A percentile compares a stretch with the other conserved stretches of the same genome.
phyloP scores from a whole-genome alignment of 2,888 invertebrate genomes.

The Heteropelma amictum region DNA sequence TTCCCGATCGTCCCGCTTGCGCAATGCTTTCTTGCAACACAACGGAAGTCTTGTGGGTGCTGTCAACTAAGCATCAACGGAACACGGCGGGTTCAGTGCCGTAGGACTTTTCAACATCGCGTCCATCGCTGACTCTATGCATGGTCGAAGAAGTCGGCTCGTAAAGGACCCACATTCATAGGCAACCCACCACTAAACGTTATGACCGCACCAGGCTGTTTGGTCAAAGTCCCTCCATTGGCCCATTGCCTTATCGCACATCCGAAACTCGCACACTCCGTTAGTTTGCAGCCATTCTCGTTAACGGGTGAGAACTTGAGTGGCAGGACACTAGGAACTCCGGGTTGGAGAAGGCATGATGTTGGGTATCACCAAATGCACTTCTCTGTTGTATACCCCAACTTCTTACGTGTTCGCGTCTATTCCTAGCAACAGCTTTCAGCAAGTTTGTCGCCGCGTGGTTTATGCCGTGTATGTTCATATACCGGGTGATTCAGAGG shows the following conservation, averaged over 20 bases:
- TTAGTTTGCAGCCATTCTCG: constrained; percentile 45
- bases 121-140: neutral
- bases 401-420: neutral
- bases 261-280: constrained; percentile 45
- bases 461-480: constrained; percentile 4
- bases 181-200: neutral
- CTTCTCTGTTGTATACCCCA: constrained; percentile 36
- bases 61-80: constrained; percentile 59
- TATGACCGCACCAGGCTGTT: neutral
- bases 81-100: too few relatives aligned
- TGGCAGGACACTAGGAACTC: constrained; percentile 30
- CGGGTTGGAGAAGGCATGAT: neutral
- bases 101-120: neutral
- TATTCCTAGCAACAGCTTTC: constrained; percentile 42
- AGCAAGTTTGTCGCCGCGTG: constrained; percentile 39
- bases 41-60: constrained; percentile 32
- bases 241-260: neutral
- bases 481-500: neutral
- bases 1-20: constrained; percentile 5
- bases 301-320: constrained; percentile 42
- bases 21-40: constrained; percentile 55
- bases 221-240: constrained; percentile 28
- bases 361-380: constrained; percentile 39
- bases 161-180: constrained; percentile 9
- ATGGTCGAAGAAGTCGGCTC: constrained; percentile 1